Percentiles rank a stretch among this genome's conserved stretches.
These are phyloP conservation scores for Nebria salina DNA, from an alignment of 2,888 invertebrate genomes.

Conservation along the genomic window DNA sequence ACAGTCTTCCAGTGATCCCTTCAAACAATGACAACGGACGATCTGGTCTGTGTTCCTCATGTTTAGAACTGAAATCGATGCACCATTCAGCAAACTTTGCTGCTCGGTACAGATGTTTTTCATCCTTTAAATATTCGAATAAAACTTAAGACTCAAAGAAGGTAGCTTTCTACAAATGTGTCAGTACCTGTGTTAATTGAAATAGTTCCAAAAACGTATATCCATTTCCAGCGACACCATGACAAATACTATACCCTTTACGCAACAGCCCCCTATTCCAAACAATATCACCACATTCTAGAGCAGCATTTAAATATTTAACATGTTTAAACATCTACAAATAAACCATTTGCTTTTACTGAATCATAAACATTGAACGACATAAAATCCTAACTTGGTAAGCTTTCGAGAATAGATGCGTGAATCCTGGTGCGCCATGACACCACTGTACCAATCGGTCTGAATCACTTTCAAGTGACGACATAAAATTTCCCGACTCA, in stretches of 20 bases:
- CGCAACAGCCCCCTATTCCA: conserved; percentile 83
- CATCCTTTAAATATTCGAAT: conserved; percentile 65
- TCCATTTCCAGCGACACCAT: conserved; percentile 89
- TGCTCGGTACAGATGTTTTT: conserved; percentile 78
- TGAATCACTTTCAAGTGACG: conserved; percentile 73
- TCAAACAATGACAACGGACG: conserved; percentile 86
- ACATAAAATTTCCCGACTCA: conserved; percentile 78
- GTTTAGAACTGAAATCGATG: conserved; percentile 72
- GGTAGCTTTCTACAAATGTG: neutral
- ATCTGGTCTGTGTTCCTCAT: conserved; percentile 78
- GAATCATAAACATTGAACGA: neutral
- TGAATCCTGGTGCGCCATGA: conserved; percentile 91
- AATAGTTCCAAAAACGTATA: conserved; percentile 83
- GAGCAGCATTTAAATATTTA: conserved; percentile 74
- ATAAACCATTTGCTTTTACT: conserved; percentile 10
- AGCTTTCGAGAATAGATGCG: conserved; percentile 75
- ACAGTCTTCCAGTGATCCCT: conserved; percentile 81
- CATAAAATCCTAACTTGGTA: conserved; percentile 66
- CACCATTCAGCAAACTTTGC: conserved; percentile 86
- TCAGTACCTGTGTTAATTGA: conserved; percentile 72
- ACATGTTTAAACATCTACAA: conserved; percentile 74
- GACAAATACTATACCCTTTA: conserved; percentile 90
- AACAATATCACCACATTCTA: conserved; percentile 77
- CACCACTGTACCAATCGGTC: conserved; percentile 93
- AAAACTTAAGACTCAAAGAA: neutral